phyloP scores from a whole-genome alignment of 1,140 invertebrate genomes.

The Euglossa dilemma region DNA sequence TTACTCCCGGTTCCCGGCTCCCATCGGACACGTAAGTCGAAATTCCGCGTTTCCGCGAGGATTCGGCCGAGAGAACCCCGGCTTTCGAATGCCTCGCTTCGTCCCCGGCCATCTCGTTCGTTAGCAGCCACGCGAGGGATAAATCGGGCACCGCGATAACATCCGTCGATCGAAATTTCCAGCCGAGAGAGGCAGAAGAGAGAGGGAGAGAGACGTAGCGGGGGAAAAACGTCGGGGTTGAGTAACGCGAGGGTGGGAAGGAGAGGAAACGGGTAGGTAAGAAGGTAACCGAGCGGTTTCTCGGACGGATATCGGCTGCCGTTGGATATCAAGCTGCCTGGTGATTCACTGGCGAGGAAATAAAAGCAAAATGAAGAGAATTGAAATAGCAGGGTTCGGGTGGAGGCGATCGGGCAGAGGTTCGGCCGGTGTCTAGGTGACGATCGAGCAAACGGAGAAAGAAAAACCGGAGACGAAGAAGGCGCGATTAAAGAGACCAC shows the following conservation, averaged over 20 bases:
- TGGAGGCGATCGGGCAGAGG: neutral
- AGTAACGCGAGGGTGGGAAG: neutral
- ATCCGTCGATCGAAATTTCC: slow-evolving; percentile 28
- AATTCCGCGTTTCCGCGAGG: no score
- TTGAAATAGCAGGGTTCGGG: slow-evolving; percentile 60
- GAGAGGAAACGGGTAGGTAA: neutral
- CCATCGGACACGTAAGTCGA: neutral
- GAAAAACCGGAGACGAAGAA: slow-evolving; percentile 28
- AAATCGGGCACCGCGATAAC: neutral
- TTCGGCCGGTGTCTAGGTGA: slow-evolving; percentile 31
- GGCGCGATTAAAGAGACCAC: slow-evolving; percentile 55
- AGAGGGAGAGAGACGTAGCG: no score
- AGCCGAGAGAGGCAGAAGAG: neutral
- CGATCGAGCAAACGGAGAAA: slow-evolving; percentile 41
- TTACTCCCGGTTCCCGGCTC: no score
- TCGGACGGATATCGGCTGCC: slow-evolving; percentile 54
- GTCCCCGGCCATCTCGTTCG: no score
- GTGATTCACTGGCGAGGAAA: slow-evolving; percentile 56
- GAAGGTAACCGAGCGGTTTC: slow-evolving; percentile 57
- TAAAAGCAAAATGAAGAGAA: slow-evolving; percentile 61
- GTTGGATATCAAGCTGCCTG: slow-evolving; percentile 51
- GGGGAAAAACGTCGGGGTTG: neutral
- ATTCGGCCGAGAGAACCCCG: no score
- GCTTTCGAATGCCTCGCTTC: no score
- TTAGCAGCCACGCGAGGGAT: neutral